Conservation (phyloP, 2,797 vertebrate genomes). For the Schizothorax lantsangensis region DNA sequence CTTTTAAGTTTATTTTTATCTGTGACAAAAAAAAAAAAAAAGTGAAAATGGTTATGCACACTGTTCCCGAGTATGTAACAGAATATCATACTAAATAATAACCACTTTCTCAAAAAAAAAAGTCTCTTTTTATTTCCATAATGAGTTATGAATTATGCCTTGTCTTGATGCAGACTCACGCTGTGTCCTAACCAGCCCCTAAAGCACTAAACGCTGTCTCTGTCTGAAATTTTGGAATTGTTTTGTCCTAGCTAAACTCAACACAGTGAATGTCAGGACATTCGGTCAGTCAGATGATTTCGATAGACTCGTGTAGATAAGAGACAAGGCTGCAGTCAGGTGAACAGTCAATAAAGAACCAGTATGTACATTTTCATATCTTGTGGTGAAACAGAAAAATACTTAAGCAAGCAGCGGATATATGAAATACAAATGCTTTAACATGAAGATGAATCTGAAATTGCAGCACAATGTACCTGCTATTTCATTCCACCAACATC, state of each 20-base stretch:
- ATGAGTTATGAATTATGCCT: slow-evolving; percentile 8
- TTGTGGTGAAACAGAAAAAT: neutral
- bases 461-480: neutral
- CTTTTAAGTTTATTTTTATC: slow-evolving; percentile 76
- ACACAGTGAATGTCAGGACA: neutral
- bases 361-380: too few relatives aligned
- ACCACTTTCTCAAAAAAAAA: slow-evolving; percentile 81
- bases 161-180: neutral
- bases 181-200: neutral
- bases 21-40: slow-evolving; percentile 48
- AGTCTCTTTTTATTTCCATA: slow-evolving; percentile 44
- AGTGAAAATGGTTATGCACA: slow-evolving; percentile 71
- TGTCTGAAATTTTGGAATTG: neutral
- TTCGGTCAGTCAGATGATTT: neutral
- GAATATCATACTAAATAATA: slow-evolving; percentile 78
- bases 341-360: neutral
- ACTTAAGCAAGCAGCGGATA: neutral
- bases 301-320: neutral
- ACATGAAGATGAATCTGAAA: neutral
- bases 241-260: neutral
- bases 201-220: neutral
- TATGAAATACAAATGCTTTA: neutral
- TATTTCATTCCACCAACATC: neutral
- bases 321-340: neutral
- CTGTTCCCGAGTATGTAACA: slow-evolving; percentile 75